Conservation (phyloP, 1,140 invertebrate genomes). For the Mamestra configurata region DNA sequence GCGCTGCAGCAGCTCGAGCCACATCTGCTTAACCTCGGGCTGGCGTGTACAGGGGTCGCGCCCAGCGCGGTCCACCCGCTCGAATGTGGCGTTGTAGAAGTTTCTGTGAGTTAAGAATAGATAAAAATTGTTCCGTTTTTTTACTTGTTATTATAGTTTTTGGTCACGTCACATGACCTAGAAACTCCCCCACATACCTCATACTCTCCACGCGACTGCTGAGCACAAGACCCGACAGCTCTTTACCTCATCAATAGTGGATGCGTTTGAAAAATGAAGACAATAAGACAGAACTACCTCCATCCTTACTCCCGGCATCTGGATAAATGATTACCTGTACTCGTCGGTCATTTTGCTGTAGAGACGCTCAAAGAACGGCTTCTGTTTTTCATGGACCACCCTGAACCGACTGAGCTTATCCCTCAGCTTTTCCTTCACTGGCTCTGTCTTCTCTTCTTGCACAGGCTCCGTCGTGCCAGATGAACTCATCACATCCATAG, state of each 20-base stretch:
- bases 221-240: too few species aligned
- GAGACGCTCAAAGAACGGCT: constrained; percentile 59
- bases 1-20: constrained; percentile 54
- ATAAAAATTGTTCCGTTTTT: too few species aligned
- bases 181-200: too few species aligned
- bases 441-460: not conserved
- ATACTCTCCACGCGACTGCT: too few species aligned
- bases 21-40: constrained; percentile 53
- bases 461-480: not conserved
- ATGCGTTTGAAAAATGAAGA: too few species aligned
- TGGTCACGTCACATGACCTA: too few species aligned
- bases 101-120: constrained; percentile 29
- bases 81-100: constrained; percentile 47
- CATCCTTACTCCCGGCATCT: constrained; percentile 39
- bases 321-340: constrained; percentile 54
- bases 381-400: constrained; percentile 47
- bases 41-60: constrained; percentile 58
- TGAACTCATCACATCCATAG: too few species aligned
- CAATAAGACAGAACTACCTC: too few species aligned
- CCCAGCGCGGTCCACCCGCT: constrained; percentile 17
- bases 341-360: constrained; percentile 60
- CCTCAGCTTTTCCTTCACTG: not conserved
- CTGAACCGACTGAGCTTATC: constrained; percentile 49
- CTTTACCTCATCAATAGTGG: too few species aligned
- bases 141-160: too few species aligned